Evolutionary conservation across 2,888 invertebrate genomes (phyloP).

Genomic region (Temnothorax ravouxi): DNA sequence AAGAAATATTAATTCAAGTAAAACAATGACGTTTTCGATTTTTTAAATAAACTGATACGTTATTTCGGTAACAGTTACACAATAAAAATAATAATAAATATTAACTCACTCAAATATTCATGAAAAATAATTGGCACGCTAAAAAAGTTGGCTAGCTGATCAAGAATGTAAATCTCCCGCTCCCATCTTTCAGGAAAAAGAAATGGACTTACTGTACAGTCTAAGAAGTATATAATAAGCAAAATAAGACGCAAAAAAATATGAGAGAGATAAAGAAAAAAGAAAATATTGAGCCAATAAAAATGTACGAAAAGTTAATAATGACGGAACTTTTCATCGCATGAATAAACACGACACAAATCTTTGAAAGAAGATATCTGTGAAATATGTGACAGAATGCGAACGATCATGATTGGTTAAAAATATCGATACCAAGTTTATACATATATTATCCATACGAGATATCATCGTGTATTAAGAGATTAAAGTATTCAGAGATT

Average conservation of each 20-base stretch:
- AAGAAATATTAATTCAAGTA: not conserved
- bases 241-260: slow-evolving; percentile 28
- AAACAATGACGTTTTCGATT: slow-evolving; percentile 5
- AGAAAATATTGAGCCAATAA: slow-evolving; percentile 24
- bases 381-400: not conserved
- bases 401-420: not conserved
- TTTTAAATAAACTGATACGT: not conserved
- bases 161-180: not conserved
- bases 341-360: not conserved
- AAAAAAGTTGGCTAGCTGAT: not conserved
- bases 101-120: not conserved
- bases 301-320: slow-evolving; percentile 7
- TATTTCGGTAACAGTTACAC: not conserved
- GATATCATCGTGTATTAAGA: not conserved
- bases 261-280: slow-evolving; percentile 8
- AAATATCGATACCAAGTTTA: not conserved
- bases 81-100: not conserved
- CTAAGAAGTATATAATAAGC: slow-evolving; percentile 5
- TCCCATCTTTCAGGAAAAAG: not conserved
- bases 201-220: not conserved
- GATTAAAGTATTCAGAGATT: not conserved
- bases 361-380: not conserved
- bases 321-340: slow-evolving; percentile 14
- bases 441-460: not conserved
- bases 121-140: not conserved